These are phyloP conservation scores for Phataginus tetradactyla DNA, from an alignment of 2,797 vertebrate genomes.

Conservation along the genomic window DNA sequence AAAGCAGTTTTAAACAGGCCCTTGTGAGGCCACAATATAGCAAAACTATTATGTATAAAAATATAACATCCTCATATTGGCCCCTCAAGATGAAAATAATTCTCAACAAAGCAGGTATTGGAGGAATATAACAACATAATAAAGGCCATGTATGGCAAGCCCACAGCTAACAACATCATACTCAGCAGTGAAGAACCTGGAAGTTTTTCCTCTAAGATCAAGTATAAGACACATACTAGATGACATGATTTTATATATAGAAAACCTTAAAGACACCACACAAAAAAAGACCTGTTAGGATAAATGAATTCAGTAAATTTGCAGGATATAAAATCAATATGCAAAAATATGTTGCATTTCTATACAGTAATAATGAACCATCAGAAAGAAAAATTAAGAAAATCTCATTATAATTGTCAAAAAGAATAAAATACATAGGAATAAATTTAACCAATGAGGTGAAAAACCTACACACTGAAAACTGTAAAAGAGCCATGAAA, in stretches of 20 bases:
- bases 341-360: neutral
- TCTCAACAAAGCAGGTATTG: neutral
- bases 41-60: neutral
- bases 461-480: neutral
- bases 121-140: neutral
- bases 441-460: neutral
- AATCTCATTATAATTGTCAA: neutral
- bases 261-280: neutral
- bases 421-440: neutral
- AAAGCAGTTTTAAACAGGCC: neutral
- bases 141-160: neutral
- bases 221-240: neutral
- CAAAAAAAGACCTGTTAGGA: neutral
- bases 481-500: neutral
- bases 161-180: neutral
- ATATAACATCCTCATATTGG: neutral
- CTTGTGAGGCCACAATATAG: neutral
- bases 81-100: neutral
- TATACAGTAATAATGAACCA: neutral
- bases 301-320: neutral
- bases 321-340: neutral
- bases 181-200: neutral
- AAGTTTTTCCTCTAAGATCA: neutral
- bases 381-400: neutral
- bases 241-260: neutral